Evolutionary conservation across 2,797 vertebrate genomes (phyloP).

Genomic region (Carduelis carduelis): DNA sequence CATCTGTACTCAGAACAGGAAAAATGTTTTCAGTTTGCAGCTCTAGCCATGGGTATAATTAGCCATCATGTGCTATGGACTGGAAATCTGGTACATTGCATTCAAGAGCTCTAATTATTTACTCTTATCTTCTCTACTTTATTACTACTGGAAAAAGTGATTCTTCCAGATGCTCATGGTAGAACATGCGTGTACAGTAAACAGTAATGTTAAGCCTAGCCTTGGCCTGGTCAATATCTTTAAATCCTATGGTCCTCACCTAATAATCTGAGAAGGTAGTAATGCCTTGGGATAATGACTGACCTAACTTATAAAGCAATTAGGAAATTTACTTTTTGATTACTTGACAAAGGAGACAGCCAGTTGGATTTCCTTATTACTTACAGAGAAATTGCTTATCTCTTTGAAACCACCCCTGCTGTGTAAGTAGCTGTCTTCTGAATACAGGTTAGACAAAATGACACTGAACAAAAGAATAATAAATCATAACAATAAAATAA

Average conservation of each 20-base stretch:
- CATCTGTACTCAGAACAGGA: background rate
- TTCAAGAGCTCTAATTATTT: conserved; percentile 40
- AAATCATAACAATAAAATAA: background rate
- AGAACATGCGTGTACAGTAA: background rate
- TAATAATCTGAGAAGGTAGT: background rate
- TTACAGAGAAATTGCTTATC: background rate
- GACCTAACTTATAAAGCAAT: background rate
- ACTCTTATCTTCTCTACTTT: background rate
- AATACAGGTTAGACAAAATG: background rate
- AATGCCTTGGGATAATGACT: background rate
- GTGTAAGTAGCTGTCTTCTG: background rate
- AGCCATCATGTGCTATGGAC: background rate
- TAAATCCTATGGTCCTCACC: background rate
- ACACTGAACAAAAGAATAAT: background rate
- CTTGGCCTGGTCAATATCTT: background rate
- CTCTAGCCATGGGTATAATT: conserved; percentile 23
- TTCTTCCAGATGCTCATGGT: background rate
- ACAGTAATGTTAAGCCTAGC: background rate
- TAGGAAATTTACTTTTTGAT: background rate
- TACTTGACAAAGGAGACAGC: background rate
- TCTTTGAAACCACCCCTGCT: background rate
- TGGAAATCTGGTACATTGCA: conserved; percentile 31
- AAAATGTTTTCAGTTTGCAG: background rate
- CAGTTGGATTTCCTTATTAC: background rate
- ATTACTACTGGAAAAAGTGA: background rate